Evolutionary conservation across 64 coral and sea anemone species (phyloP), one percentile per base, ranked within the genome.

Genomic region (Catalaphyllia jardinei): DNA sequence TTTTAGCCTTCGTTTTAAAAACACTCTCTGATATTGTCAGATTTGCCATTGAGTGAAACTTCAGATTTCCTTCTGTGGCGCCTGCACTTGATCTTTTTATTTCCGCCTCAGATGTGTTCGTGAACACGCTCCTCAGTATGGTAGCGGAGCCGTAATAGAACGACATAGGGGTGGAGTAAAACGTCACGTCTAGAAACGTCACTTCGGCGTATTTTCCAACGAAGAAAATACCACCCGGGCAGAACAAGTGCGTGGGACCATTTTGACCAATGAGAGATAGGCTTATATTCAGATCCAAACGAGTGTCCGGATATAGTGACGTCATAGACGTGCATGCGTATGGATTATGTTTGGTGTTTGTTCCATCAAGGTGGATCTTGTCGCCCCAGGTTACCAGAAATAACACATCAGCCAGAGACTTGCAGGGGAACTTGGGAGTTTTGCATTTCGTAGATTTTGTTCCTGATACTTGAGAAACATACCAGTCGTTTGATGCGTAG

Each of bases 221-320:
- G 76, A 79, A 55, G 14, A 29, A 79, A 27, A 79, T 79, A 55
- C 76, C 76, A 28, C 25, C 24, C 13, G 76, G 76, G n/a, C 76
- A 79, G 10, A 28, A 54, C 14, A 79, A 55, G 76, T 79, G 50
- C 51, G 76, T 51, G 4, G 76, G 76, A 24, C 22, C 46, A 79
- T 79, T 79, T 79, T 16, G 76, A 55, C 76, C 76, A 79, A 59
- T 54, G 25, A 79, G 24, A 79, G 76, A 79, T 15, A 79, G 3
- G 76, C 76, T 79, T 5, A 25, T 79, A 29, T 79, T 79, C 22
- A 79, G 49, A 29, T 17, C 29, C 8, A 25, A 2, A 69, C 20
- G 65, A 57, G 51, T 29, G 8, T 51, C 24, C 8, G 20, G 20
- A 46, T 77, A 42, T 50, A 12, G 51, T 29, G 76, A 59, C 49